Conservation (phyloP, 2,888 invertebrate species). For the Amblyjoppa proteus region DNA sequence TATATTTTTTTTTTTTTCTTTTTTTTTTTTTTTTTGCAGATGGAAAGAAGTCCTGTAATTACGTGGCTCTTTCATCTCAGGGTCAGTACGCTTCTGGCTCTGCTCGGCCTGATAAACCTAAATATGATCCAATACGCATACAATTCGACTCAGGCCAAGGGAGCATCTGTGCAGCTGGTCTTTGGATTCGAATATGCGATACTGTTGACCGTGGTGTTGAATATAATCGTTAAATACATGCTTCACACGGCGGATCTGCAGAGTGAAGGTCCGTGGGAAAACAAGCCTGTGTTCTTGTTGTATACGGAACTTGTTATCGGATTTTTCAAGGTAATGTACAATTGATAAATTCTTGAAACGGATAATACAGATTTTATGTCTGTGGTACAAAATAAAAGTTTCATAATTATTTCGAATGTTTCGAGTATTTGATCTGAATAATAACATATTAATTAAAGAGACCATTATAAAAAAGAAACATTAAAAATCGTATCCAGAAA, state of each 20-base stretch:
- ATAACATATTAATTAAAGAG: not conserved
- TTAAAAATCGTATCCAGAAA: too few species aligned
- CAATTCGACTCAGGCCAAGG: conserved; percentile 95
- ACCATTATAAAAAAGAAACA: not conserved
- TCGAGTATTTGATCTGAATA: not conserved
- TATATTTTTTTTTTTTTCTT: conserved; percentile 77
- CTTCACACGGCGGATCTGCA: conserved; percentile 94
- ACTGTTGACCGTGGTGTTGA: conserved; percentile 95
- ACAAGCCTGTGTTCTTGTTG: conserved; percentile 98
- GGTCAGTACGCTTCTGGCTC: conserved; percentile 92
- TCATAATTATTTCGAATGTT: too few species aligned
- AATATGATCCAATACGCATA: conserved; percentile 97
- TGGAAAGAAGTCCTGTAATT: conserved; percentile 99
- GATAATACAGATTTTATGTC: not conserved
- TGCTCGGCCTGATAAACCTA: conserved; percentile 94
- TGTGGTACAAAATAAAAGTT: not conserved
- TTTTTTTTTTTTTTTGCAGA: conserved; percentile 88
- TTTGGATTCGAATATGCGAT: conserved; percentile 99
- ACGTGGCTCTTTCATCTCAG: conserved; percentile 97
- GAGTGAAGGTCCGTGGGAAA: conserved; percentile 99
- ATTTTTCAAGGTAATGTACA: conserved; percentile 88
- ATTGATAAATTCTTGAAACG: not conserved
- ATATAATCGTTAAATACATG: conserved; percentile 96
- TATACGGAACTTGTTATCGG: conserved; percentile 99
- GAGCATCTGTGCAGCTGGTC: conserved; percentile 98